These are phyloP conservation scores for Clarias magur DNA, from an alignment of 2,113 vertebrate species.

Conservation along the genomic window DNA sequence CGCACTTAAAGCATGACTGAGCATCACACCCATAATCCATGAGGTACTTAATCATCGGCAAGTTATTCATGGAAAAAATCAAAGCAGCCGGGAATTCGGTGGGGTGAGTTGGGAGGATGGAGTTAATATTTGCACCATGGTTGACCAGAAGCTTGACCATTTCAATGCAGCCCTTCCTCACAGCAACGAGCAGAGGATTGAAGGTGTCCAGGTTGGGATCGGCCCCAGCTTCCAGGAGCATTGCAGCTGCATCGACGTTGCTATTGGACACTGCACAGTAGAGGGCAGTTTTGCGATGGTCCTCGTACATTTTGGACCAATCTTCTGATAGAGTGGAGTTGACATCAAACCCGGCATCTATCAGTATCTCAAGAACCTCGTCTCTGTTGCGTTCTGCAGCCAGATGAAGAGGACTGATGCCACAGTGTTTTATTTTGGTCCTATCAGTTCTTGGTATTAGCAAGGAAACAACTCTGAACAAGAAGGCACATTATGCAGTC, in stretches of 20 bases:
- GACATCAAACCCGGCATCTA: conserved; percentile 84
- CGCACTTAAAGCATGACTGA: conserved; percentile 83
- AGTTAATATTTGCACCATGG: conserved; percentile 87
- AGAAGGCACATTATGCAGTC: background rate
- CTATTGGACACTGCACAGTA: conserved; percentile 88
- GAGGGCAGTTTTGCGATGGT: conserved; percentile 83
- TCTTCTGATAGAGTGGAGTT: conserved; percentile 82
- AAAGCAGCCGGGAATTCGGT: conserved; percentile 89
- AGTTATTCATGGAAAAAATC: conserved; percentile 88
- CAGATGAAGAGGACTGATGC: conserved; percentile 92
- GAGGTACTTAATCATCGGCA: conserved; percentile 85
- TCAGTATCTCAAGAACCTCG: conserved; percentile 79
- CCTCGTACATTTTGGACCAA: conserved; percentile 82
- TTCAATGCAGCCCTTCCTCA: conserved; percentile 80
- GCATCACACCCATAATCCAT: conserved; percentile 88
- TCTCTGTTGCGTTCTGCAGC: conserved; percentile 86
- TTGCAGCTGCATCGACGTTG: conserved; percentile 76
- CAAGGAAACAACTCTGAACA: conserved; percentile 83
- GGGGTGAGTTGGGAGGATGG: conserved; percentile 82
- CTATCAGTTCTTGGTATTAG: conserved; percentile 83
- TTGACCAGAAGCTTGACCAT: conserved; percentile 83
- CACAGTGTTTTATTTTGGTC: conserved; percentile 77
- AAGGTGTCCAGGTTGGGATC: conserved; percentile 88
- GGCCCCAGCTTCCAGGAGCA: conserved; percentile 85
- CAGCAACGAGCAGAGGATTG: conserved; percentile 86